A percentile compares a stretch with the other conserved stretches of the same genome.
Conservation (phyloP, 2,888 invertebrate species). For the Trachelus troglodyta region DNA sequence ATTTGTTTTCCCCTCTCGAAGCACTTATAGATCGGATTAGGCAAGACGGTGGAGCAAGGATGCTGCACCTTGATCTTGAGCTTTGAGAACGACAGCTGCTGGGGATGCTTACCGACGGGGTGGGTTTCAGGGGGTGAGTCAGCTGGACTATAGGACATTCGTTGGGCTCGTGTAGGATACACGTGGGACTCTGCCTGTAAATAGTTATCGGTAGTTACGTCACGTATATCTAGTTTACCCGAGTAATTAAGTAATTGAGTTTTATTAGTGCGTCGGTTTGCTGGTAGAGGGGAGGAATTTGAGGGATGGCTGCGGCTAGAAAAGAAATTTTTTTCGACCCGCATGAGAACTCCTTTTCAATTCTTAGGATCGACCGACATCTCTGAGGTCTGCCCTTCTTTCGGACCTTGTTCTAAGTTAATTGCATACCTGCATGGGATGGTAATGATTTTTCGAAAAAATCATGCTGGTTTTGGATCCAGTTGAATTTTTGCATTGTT, state of each 20-base stretch:
- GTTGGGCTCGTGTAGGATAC: too few relatives aligned
- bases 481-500: too few relatives aligned
- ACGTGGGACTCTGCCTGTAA: slow-evolving; percentile 9
- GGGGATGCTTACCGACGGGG: too few relatives aligned
- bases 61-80: not conserved
- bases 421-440: slow-evolving; percentile 4
- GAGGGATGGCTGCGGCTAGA: not conserved
- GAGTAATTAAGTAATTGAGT: slow-evolving; percentile 48
- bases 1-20: not conserved
- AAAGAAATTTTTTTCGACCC: slow-evolving; percentile 28
- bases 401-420: too few relatives aligned
- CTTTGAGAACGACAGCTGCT: not conserved
- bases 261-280: slow-evolving; percentile 25
- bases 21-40: not conserved
- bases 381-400: too few relatives aligned
- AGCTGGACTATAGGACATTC: too few relatives aligned
- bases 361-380: too few relatives aligned
- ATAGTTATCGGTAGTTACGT: slow-evolving; percentile 41
- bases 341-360: slow-evolving; percentile 37
- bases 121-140: too few relatives aligned
- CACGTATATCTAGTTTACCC: slow-evolving; percentile 39
- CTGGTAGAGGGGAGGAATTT: slow-evolving; percentile 2
- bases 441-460: not conserved
- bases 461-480: too few relatives aligned
- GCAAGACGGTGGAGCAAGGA: not conserved